phyloP scores from a whole-genome alignment of 2,797 vertebrate species.

The Hydrocynus forskahlii region DNA sequence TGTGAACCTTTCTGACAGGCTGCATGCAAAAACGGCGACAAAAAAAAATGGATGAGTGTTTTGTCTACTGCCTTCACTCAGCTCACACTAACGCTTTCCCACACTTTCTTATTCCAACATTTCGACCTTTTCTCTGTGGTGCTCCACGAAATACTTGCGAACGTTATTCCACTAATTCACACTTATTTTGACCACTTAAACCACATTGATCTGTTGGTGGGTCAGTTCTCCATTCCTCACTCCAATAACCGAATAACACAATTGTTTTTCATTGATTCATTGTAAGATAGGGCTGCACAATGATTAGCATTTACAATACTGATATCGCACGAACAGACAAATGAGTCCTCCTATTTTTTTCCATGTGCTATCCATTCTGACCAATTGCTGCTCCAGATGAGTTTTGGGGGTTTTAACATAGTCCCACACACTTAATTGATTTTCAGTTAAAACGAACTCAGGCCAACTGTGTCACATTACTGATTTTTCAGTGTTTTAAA shows the following conservation, averaged over 20 bases:
- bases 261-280: background rate
- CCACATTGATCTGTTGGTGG: background rate
- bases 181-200: background rate
- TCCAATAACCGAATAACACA: background rate
- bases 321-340: background rate
- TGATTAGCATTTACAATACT: background rate
- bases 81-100: constrained; percentile 65
- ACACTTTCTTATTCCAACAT: constrained; percentile 68
- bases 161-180: constrained; percentile 1
- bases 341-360: background rate
- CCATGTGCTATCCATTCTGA: too few species aligned
- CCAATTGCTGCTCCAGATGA: background rate
- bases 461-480: too few species aligned
- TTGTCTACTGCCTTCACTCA: constrained; percentile 65
- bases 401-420: constrained; percentile 25
- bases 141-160: background rate
- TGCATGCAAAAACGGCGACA: constrained; percentile 56
- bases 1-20: constrained; percentile 60
- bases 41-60: constrained; percentile 15
- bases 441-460: too few species aligned
- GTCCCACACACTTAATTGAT: too few species aligned
- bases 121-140: background rate
- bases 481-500: too few species aligned
- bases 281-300: background rate
- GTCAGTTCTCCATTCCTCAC: background rate